Evolutionary conservation across 2,797 vertebrate genomes (phyloP).

Genomic region (Microctenopoma stevenorrisi): DNA sequence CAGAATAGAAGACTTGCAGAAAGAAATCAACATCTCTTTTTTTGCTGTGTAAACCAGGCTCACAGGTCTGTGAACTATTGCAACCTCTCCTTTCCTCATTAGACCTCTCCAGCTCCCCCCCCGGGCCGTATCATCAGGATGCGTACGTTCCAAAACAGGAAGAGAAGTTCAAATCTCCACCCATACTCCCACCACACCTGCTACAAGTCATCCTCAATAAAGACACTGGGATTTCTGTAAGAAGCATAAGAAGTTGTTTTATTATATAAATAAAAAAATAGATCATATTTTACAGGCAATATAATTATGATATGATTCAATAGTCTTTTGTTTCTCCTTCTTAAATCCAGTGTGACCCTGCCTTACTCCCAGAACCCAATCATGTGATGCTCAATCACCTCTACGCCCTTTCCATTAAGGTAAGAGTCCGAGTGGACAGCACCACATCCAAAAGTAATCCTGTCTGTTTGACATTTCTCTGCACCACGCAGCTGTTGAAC

Average conservation of each 20-base stretch:
- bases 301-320: background rate
- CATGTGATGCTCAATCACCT: constrained; percentile 99
- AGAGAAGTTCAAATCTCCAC: constrained; percentile 94
- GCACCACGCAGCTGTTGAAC: background rate
- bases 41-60: background rate
- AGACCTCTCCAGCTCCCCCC: constrained; percentile 97
- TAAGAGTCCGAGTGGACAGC: constrained; percentile 58
- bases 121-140: constrained; percentile 96
- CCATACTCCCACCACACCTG: constrained; percentile 96
- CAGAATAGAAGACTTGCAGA: background rate
- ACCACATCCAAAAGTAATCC: background rate
- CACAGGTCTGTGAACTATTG: background rate
- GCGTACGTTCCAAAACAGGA: constrained; percentile 92
- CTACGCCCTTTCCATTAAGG: constrained; percentile 98
- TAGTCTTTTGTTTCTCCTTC: background rate
- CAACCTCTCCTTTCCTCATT: background rate
- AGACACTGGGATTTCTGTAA: constrained; percentile 98
- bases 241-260: constrained; percentile 59
- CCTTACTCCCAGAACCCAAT: constrained; percentile 96
- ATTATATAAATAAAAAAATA: background rate
- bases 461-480: background rate
- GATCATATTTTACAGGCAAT: background rate
- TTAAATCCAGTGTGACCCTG: constrained; percentile 92
- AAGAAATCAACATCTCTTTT: background rate
- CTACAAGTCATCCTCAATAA: constrained; percentile 99